Conservation (phyloP, 64 coral and sea anemone genomes). For the Actinia equina region DNA sequence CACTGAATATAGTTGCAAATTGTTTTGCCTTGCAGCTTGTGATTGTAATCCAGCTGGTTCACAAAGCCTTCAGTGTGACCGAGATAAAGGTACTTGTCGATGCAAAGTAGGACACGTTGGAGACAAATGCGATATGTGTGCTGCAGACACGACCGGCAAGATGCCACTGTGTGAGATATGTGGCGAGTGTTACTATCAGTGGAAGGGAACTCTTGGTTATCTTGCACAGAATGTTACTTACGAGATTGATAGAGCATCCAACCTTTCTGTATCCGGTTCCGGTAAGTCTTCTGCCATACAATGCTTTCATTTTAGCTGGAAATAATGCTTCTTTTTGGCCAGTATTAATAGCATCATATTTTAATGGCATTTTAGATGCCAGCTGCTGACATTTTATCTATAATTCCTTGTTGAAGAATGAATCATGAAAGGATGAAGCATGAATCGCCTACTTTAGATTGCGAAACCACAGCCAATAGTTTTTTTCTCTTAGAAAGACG, state of each 20-base stretch:
- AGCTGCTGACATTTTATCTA: too few relatives aligned
- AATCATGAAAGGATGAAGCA: too few relatives aligned
- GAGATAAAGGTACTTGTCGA: slow-evolving; percentile 60
- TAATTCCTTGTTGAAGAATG: too few relatives aligned
- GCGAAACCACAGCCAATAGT: too few relatives aligned
- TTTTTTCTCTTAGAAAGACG: too few relatives aligned
- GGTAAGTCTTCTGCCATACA: neutral
- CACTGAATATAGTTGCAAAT: neutral
- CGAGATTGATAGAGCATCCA: slow-evolving; percentile 49
- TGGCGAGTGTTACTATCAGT: slow-evolving; percentile 79
- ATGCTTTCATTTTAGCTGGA: neutral
- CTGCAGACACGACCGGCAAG: slow-evolving; percentile 54
- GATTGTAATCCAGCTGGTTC: slow-evolving; percentile 82
- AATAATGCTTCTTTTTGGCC: too few relatives aligned
- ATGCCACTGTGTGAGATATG: slow-evolving; percentile 86
- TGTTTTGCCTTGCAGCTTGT: slow-evolving; percentile 39
- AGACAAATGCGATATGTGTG: slow-evolving; percentile 78
- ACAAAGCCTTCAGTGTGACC: slow-evolving; percentile 62
- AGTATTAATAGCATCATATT: too few relatives aligned
- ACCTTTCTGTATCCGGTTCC: slow-evolving; percentile 31
- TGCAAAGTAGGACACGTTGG: slow-evolving; percentile 73
- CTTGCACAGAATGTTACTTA: slow-evolving; percentile 65
- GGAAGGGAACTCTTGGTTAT: slow-evolving; percentile 59
- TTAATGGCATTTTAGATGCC: too few relatives aligned
- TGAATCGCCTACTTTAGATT: too few relatives aligned